Percentiles rank a stretch among this genome's conserved stretches.
phyloP scores from a whole-genome alignment of 2,888 invertebrate species.

The Periphyllus acericola region DNA sequence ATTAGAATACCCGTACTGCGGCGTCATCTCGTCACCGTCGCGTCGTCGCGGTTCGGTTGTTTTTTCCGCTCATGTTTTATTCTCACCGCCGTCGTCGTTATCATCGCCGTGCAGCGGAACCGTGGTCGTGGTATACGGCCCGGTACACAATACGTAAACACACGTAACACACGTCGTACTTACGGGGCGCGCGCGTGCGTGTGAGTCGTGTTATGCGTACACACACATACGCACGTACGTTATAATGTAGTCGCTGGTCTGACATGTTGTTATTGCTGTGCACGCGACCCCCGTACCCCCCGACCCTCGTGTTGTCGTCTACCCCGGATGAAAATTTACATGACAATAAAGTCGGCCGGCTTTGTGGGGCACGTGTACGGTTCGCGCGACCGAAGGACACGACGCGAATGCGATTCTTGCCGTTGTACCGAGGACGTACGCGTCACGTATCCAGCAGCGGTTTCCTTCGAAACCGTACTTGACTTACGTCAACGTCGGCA shows the following conservation, averaged over 20 bases:
- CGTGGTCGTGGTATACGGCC: background rate
- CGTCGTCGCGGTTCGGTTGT: background rate
- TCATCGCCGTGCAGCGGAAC: background rate
- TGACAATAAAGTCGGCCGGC: slow-evolving; percentile 11
- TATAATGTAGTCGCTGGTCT: background rate
- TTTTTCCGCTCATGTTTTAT: background rate
- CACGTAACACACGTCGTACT: background rate
- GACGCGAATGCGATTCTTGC: background rate
- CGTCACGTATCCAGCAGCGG: no score
- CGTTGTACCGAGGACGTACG: no score
- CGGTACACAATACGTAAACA: background rate
- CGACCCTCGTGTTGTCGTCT: background rate
- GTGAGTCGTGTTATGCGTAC: background rate
- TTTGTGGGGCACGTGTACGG: background rate
- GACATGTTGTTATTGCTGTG: background rate
- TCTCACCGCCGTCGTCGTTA: background rate
- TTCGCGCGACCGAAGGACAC: background rate
- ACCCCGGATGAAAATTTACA: background rate
- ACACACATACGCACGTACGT: no score
- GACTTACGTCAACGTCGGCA: no score
- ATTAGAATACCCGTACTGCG: background rate
- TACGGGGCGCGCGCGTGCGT: background rate
- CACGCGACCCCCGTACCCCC: background rate
- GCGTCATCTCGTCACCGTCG: background rate
- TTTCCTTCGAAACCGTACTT: no score